Percentiles rank a stretch among this genome's conserved stretches.
Conservation (phyloP, 2,888 invertebrate species). For the Pegoplata infirma region DNA sequence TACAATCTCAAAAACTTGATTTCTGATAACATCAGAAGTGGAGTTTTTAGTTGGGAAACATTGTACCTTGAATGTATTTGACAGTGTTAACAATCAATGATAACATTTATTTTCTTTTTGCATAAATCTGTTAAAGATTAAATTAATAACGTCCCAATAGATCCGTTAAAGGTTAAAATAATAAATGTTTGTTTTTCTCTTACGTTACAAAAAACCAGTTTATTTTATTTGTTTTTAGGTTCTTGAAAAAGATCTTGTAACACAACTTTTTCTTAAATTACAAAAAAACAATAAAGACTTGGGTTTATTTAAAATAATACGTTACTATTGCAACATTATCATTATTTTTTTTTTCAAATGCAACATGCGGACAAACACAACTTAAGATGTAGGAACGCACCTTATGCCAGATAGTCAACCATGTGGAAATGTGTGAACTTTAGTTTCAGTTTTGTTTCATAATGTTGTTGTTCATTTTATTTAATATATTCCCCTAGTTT, state of each 20-base stretch:
- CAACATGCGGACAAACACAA: neutral
- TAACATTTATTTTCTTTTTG: too few relatives aligned
- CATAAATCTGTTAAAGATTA: too few relatives aligned
- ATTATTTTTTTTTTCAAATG: neutral
- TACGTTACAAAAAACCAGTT: conserved; percentile 49
- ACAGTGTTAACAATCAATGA: too few relatives aligned
- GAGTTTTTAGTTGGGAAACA: too few relatives aligned
- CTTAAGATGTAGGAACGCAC: conserved; percentile 13
- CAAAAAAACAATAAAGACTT: conserved; percentile 41
- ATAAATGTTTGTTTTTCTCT: conserved; percentile 2
- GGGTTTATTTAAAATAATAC: conserved; percentile 10
- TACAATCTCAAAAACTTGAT: too few relatives aligned
- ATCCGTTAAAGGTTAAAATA: conserved; percentile 43
- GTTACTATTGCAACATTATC: neutral
- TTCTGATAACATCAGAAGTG: too few relatives aligned
- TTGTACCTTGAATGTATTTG: too few relatives aligned
- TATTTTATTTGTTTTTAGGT: conserved; percentile 44
- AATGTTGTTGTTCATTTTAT: conserved; percentile 11
- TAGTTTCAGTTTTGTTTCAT: conserved; percentile 10
- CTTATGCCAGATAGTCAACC: conserved; percentile 34
- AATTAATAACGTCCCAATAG: neutral
- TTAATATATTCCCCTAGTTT: conserved; percentile 34
- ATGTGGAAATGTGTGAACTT: conserved; percentile 58
- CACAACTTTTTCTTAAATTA: conserved; percentile 53
- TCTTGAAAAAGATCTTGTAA: conserved; percentile 51